These are phyloP conservation scores for Leptatherina wallacei DNA, from an alignment of 2,797 vertebrate genomes.

Conservation along the genomic window DNA sequence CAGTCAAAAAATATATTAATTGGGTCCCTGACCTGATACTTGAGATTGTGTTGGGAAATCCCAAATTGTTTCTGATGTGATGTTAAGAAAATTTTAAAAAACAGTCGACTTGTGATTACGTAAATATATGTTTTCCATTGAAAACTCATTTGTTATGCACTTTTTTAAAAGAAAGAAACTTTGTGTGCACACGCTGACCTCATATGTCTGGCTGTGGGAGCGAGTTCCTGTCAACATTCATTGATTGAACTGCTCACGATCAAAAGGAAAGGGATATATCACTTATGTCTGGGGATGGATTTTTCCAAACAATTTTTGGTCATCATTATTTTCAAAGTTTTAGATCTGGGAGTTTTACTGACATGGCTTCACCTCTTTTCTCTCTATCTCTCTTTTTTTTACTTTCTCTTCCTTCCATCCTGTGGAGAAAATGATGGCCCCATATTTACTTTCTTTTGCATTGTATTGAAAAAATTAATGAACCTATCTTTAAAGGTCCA, in stretches of 20 bases:
- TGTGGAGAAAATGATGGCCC: constrained; percentile 24
- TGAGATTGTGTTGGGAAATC: neutral
- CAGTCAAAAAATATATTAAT: neutral
- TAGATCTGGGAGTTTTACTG: constrained; percentile 35
- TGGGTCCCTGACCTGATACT: neutral
- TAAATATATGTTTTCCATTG: constrained; percentile 7
- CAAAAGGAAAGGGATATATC: constrained; percentile 52
- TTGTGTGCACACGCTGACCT: constrained; percentile 3
- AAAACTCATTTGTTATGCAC: neutral
- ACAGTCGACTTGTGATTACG: neutral
- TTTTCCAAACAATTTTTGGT: constrained; percentile 43
- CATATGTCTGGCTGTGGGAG: constrained; percentile 34
- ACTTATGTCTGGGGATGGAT: constrained; percentile 38
- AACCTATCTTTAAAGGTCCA: constrained; percentile 60
- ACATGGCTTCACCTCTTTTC: constrained; percentile 33
- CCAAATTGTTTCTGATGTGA: neutral
- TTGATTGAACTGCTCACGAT: constrained; percentile 46
- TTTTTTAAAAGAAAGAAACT: constrained; percentile 14
- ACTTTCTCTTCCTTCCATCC: constrained; percentile 10
- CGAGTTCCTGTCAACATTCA: constrained; percentile 37
- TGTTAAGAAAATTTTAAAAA: neutral
- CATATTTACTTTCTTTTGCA: constrained; percentile 50
- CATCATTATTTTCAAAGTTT: constrained; percentile 46
- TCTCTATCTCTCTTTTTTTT: constrained; percentile 19
- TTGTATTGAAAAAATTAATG: constrained; percentile 63